Conservation (phyloP, 1,140 invertebrate species). For the Rhopalosiphum padi region DNA sequence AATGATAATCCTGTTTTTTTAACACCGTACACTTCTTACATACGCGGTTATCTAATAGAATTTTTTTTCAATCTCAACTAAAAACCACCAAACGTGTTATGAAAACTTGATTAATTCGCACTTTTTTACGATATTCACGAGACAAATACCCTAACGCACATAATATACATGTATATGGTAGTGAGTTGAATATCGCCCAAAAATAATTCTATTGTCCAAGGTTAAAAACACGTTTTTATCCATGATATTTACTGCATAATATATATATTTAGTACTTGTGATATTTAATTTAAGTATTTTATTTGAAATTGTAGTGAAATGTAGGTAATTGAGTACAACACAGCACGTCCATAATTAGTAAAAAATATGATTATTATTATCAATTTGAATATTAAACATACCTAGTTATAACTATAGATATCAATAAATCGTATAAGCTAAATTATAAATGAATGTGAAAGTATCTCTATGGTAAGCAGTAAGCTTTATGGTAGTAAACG, state of each 20-base stretch:
- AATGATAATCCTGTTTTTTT: slow-evolving; percentile 13
- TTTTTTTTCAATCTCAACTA: background rate
- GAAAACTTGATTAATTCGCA: slow-evolving; percentile 1
- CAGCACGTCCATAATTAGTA: background rate
- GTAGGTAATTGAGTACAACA: background rate
- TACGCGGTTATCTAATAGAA: background rate
- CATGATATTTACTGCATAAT: background rate
- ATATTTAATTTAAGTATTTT: background rate
- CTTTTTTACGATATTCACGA: background rate
- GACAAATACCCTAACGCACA: background rate
- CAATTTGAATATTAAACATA: background rate
- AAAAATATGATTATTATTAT: background rate
- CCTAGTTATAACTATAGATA: background rate
- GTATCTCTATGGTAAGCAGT: background rate
- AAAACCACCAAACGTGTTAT: background rate
- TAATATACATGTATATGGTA: background rate
- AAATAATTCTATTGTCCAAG: slow-evolving; percentile 15
- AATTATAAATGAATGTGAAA: slow-evolving; percentile 39
- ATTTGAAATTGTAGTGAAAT: background rate
- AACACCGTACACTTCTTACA: background rate
- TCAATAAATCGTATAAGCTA: background rate
- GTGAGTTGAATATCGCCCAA: background rate
- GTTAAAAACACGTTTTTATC: slow-evolving; percentile 17
- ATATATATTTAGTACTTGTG: background rate
- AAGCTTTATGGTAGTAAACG: background rate